These are phyloP conservation scores for Pteronotus mesoamericanus DNA, from an alignment of 2,797 vertebrate species.

Conservation along the genomic window DNA sequence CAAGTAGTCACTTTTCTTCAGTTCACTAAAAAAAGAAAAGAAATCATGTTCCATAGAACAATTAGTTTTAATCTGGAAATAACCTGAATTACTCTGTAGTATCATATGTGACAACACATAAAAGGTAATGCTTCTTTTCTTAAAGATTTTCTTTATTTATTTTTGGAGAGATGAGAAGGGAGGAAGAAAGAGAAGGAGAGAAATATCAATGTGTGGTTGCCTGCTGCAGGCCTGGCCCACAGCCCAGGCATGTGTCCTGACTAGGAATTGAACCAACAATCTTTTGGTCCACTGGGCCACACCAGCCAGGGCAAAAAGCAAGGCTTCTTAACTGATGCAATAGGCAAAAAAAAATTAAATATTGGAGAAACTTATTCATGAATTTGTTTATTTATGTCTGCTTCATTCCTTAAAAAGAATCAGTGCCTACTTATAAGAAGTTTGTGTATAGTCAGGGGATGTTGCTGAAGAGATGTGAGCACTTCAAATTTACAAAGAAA, in stretches of 20 bases:
- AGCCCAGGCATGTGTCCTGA: no score
- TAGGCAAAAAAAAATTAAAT: slow-evolving; percentile 69
- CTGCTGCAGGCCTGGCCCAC: no score
- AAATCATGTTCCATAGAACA: slow-evolving; percentile 63
- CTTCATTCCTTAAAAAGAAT: background rate
- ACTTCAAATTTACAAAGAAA: background rate
- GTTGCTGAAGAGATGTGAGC: background rate
- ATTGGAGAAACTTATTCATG: slow-evolving; percentile 60
- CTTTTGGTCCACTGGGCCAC: no score
- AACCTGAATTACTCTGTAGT: slow-evolving; percentile 40
- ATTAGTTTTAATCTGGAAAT: slow-evolving; percentile 69
- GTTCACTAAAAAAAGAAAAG: slow-evolving; percentile 56
- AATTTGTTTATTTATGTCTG: background rate
- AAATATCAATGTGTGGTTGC: no score
- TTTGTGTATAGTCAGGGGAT: background rate
- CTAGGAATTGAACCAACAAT: no score
- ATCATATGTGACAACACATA: slow-evolving; percentile 61
- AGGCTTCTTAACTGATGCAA: slow-evolving; percentile 67
- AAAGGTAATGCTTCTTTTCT: slow-evolving; percentile 59
- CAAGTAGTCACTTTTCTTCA: slow-evolving; percentile 57
- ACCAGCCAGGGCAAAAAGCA: background rate
- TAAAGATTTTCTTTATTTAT: no score
- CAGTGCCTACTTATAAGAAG: background rate
- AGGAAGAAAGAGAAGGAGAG: no score
- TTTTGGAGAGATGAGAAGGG: no score